Percentiles rank a stretch among this genome's conserved stretches.
Evolutionary conservation across 2,888 invertebrate species (phyloP).

Genomic region (Nasonovia ribisnigri): DNA sequence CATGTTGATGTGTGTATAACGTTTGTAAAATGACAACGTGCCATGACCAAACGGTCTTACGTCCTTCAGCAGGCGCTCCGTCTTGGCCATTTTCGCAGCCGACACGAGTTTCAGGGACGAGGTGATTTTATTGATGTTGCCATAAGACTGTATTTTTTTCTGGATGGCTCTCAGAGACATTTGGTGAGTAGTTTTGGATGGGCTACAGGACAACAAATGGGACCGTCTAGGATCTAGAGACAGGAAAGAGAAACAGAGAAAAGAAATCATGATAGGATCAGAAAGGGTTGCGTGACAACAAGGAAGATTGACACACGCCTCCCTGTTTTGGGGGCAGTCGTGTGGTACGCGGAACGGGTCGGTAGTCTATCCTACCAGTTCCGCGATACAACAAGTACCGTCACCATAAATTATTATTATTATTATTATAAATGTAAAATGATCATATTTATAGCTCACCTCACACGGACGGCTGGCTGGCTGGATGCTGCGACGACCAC

Average conservation of each 20-base stretch:
- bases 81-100: constrained; percentile 45
- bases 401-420: background rate
- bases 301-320: background rate
- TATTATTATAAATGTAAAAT: too few species aligned
- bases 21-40: constrained; percentile 65
- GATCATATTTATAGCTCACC: background rate
- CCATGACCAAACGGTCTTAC: constrained; percentile 66
- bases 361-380: background rate
- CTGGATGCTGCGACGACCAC: background rate
- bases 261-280: background rate
- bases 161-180: constrained; percentile 65
- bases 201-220: background rate
- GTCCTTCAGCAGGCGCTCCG: constrained; percentile 16
- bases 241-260: background rate
- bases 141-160: constrained; percentile 64
- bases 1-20: constrained; percentile 33
- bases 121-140: constrained; percentile 67
- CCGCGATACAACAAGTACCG: background rate
- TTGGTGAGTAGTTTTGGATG: background rate
- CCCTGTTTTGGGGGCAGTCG: background rate
- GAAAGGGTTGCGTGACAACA: background rate
- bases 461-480: background rate
- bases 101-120: constrained; percentile 66
- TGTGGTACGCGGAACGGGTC: background rate
- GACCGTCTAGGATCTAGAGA: constrained; percentile 9